phyloP scores from a whole-genome alignment of 2,113 vertebrate genomes.

The Talpa occidentalis region DNA sequence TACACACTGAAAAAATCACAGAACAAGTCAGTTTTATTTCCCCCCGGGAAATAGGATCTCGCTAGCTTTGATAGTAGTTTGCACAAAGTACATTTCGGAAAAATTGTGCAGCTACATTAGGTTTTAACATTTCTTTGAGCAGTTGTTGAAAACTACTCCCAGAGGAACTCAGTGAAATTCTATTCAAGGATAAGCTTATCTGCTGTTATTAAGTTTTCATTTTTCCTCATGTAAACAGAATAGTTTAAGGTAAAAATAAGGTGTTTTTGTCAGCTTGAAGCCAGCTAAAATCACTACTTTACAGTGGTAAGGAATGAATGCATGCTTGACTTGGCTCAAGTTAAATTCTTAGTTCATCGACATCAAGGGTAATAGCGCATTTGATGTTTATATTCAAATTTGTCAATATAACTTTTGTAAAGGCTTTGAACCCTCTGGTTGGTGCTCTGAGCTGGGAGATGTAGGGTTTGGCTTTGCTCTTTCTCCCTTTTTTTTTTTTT shows the following conservation, averaged over 20 bases:
- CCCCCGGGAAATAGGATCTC: slow-evolving; percentile 24
- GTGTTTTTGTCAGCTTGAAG: slow-evolving; percentile 20
- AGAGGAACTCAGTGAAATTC: background rate
- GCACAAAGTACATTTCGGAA: slow-evolving; percentile 62
- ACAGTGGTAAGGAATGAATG: slow-evolving; percentile 51
- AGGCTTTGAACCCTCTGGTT: background rate
- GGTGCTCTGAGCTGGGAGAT: background rate
- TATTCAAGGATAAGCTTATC: slow-evolving; percentile 38
- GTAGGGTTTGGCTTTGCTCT: background rate
- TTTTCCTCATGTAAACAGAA: slow-evolving; percentile 55
- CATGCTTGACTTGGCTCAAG: slow-evolving; percentile 39
- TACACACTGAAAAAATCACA: slow-evolving; percentile 57
- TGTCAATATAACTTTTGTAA: background rate
- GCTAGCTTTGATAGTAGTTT: slow-evolving; percentile 53
- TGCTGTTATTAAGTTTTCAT: slow-evolving; percentile 40
- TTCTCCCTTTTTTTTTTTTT: background rate
- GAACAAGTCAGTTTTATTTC: slow-evolving; percentile 68
- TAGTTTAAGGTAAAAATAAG: slow-evolving; percentile 67
- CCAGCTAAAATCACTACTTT: background rate
- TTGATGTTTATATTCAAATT: background rate
- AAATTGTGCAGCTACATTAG: background rate
- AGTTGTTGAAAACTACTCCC: slow-evolving; percentile 59
- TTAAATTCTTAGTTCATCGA: slow-evolving; percentile 32
- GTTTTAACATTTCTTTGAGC: slow-evolving; percentile 64
- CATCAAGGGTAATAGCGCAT: background rate